These are phyloP conservation scores for Drosophila triauraria DNA, from an alignment of 1,140 invertebrate species.

Conservation along the genomic window DNA sequence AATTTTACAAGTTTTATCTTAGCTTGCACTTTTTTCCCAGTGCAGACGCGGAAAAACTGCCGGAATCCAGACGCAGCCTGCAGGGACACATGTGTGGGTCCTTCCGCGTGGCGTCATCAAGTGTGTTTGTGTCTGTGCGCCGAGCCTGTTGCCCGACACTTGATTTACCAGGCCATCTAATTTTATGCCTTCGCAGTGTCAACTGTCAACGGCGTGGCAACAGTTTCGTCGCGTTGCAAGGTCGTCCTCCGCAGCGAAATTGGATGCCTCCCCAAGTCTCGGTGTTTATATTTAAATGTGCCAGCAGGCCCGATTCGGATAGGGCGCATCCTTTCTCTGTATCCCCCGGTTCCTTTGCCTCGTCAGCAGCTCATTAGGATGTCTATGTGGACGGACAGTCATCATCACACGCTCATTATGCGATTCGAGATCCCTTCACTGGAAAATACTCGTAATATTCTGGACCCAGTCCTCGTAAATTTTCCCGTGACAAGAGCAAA, in stretches of 20 bases:
- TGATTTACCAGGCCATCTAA: constrained; percentile 74
- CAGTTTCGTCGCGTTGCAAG: constrained; percentile 65
- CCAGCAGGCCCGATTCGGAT: constrained; percentile 60
- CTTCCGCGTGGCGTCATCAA: constrained; percentile 65
- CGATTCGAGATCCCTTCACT: constrained; percentile 28
- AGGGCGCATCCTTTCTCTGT: constrained; percentile 62
- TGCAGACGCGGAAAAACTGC: constrained; percentile 15
- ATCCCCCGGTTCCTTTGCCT: background rate
- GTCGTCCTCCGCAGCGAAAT: constrained; percentile 59
- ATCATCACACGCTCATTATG: constrained; percentile 66
- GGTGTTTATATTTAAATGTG: constrained; percentile 80
- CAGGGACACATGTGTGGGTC: constrained; percentile 39
- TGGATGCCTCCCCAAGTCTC: constrained; percentile 57
- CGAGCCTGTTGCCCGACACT: constrained; percentile 61
- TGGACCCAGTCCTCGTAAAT: constrained; percentile 56
- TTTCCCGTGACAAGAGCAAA: constrained; percentile 29
- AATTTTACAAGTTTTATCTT: too few relatives aligned
- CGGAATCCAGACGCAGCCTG: constrained; percentile 22
- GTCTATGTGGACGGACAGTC: constrained; percentile 61
- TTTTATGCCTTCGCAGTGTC: constrained; percentile 78
- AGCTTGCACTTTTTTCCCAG: background rate
- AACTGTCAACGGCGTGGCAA: constrained; percentile 66
- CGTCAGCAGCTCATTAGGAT: constrained; percentile 64
- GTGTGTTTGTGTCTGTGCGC: constrained; percentile 44
- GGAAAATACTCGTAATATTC: constrained; percentile 8